Evolutionary conservation across 2,113 vertebrate species (phyloP).

Genomic region (Lycaon pictus): DNA sequence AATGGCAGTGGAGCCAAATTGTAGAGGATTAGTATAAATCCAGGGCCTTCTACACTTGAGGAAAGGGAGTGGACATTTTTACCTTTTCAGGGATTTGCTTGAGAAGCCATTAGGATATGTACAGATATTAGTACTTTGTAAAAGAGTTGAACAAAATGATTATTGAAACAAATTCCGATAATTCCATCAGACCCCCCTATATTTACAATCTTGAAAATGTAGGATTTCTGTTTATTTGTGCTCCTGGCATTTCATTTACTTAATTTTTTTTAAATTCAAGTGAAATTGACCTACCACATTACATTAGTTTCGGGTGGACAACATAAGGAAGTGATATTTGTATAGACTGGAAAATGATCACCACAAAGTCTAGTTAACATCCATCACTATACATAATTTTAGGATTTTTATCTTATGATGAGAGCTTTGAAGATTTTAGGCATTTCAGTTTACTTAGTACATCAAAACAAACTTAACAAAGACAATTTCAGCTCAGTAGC

Average conservation of each 20-base stretch:
- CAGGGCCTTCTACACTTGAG: slow-evolving; percentile 51
- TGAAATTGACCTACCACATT: not conserved
- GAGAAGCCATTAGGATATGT: not conserved
- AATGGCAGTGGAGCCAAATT: not conserved
- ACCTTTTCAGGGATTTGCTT: not conserved
- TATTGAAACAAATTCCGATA: not conserved
- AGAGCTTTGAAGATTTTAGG: not conserved
- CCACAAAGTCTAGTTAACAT: not conserved
- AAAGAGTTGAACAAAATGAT: not conserved
- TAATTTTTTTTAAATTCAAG: not conserved
- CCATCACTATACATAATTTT: rapidly evolving
- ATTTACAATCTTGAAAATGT: not conserved
- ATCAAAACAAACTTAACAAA: not conserved
- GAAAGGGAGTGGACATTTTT: not conserved
- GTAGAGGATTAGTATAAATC: not conserved
- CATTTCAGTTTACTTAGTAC: slow-evolving; percentile 5
- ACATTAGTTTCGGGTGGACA: not conserved
- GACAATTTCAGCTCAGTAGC: not conserved
- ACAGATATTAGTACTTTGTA: not conserved
- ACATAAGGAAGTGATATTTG: not conserved
- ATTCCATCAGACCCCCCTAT: not conserved
- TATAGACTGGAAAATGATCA: not conserved
- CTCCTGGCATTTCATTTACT: not conserved
- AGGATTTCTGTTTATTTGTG: not conserved
- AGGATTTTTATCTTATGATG: too few relatives aligned